phyloP scores from a whole-genome alignment of 2,113 vertebrate genomes.

The Notarius quadriscutis region DNA sequence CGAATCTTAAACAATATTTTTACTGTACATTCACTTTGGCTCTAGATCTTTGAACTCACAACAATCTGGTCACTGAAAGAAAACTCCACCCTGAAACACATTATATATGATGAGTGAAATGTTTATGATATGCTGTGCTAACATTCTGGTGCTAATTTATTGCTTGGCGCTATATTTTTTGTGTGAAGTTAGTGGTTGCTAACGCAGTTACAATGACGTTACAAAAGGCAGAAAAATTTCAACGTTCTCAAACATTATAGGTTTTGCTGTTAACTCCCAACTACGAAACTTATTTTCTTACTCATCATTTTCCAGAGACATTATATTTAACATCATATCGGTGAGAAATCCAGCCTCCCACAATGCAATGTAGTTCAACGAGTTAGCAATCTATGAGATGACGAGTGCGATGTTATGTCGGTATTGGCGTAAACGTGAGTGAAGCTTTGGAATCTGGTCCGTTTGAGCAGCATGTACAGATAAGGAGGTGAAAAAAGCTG shows the following conservation, averaged over 20 bases:
- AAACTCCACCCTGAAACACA: neutral
- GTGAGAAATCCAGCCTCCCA: neutral
- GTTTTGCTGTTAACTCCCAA: neutral
- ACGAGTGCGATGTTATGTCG: neutral
- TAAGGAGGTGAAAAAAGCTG: neutral
- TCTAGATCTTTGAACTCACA: neutral
- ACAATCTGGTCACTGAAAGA: neutral
- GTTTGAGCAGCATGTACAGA: neutral
- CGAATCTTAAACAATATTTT: neutral
- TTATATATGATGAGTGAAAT: neutral
- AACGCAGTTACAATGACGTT: neutral
- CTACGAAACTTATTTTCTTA: neutral
- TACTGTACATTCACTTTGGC: neutral
- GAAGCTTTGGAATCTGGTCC: neutral
- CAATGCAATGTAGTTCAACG: neutral
- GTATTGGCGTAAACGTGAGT: neutral
- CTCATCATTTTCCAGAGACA: neutral
- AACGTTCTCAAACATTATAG: neutral
- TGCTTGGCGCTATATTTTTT: no score
- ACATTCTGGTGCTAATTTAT: no score
- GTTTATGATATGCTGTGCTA: no score
- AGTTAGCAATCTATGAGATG: neutral
- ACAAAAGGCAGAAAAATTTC: neutral
- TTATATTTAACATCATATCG: neutral
- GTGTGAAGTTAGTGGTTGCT: no score